A percentile compares a stretch with the other conserved stretches of the same genome.
Evolutionary conservation across 2,113 vertebrate species (phyloP).

Genomic region (Centropus bengalensis): DNA sequence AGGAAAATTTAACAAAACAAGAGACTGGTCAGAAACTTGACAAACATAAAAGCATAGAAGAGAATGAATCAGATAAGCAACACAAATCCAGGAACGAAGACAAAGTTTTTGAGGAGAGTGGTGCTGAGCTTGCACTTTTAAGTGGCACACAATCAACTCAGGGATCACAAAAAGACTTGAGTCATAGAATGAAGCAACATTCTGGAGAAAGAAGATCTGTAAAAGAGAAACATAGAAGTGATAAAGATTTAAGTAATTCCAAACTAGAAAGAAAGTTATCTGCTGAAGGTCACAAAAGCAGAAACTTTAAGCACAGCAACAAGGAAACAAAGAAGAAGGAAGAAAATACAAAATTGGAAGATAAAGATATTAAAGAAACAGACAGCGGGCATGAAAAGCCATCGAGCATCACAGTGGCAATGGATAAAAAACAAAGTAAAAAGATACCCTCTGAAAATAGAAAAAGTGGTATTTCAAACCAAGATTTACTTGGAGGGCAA

Average conservation of each 20-base stretch:
- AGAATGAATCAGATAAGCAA: slow-evolving; percentile 81
- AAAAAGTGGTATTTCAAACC: slow-evolving; percentile 56
- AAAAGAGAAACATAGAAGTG: slow-evolving; percentile 83
- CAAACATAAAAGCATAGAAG: slow-evolving; percentile 75
- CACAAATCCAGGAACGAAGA: slow-evolving; percentile 81
- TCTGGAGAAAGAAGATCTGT: slow-evolving; percentile 70
- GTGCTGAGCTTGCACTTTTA: slow-evolving; percentile 24
- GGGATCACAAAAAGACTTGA: slow-evolving; percentile 69
- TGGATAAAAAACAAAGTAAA: slow-evolving; percentile 73
- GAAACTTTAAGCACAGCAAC: slow-evolving; percentile 61
- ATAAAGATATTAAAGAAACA: slow-evolving; percentile 70
- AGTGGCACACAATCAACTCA: slow-evolving; percentile 5
- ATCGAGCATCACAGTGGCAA: neutral
- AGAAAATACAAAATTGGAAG: slow-evolving; percentile 76
- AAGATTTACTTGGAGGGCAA: slow-evolving; percentile 59
- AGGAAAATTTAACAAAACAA: slow-evolving; percentile 66
- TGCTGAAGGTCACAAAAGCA: slow-evolving; percentile 77
- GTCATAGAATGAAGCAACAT: slow-evolving; percentile 69
- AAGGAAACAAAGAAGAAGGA: slow-evolving; percentile 87
- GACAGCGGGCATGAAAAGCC: slow-evolving; percentile 66
- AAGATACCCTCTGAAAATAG: slow-evolving; percentile 62
- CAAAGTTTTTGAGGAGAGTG: slow-evolving; percentile 72
- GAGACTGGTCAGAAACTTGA: slow-evolving; percentile 72
- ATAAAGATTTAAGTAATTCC: slow-evolving; percentile 74
- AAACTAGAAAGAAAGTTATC: slow-evolving; percentile 83